These are phyloP conservation scores for Diorhabda elongata DNA, from an alignment of 1,140 invertebrate genomes.

Conservation along the genomic window DNA sequence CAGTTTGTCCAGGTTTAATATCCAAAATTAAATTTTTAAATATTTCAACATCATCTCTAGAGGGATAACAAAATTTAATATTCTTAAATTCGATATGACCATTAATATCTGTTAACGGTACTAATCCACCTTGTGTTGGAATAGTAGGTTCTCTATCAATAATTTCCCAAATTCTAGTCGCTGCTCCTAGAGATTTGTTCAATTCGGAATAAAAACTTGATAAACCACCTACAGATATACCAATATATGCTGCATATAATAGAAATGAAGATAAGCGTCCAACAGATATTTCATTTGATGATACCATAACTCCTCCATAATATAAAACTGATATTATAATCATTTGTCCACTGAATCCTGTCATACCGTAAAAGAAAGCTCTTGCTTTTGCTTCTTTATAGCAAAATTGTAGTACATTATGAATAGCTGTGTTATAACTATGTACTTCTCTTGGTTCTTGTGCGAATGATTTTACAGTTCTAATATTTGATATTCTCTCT, in stretches of 20 bases:
- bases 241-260: conserved; percentile 88
- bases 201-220: conserved; percentile 89
- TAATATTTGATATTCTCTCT: conserved; percentile 88
- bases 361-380: conserved; percentile 89
- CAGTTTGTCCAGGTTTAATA: conserved; percentile 65
- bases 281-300: conserved; percentile 75
- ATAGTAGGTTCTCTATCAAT: conserved; percentile 78
- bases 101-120: conserved; percentile 49
- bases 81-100: conserved; percentile 71
- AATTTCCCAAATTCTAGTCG: conserved; percentile 82
- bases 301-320: conserved; percentile 87
- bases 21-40: conserved; percentile 67
- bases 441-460: conserved; percentile 76
- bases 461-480: conserved; percentile 90
- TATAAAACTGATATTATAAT: conserved; percentile 91
- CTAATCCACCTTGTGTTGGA: conserved; percentile 57
- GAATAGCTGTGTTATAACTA: conserved; percentile 66
- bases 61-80: conserved; percentile 64
- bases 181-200: conserved; percentile 90
- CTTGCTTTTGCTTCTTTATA: conserved; percentile 84
- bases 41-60: conserved; percentile 59
- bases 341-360: conserved; percentile 88
- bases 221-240: conserved; percentile 80
- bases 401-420: conserved; percentile 71
- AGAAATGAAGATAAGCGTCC: conserved; percentile 89